A percentile compares a stretch with the other conserved stretches of the same genome.
Evolutionary conservation across 1,140 invertebrate genomes (phyloP).

Genomic region (Onthophagus taurus): DNA sequence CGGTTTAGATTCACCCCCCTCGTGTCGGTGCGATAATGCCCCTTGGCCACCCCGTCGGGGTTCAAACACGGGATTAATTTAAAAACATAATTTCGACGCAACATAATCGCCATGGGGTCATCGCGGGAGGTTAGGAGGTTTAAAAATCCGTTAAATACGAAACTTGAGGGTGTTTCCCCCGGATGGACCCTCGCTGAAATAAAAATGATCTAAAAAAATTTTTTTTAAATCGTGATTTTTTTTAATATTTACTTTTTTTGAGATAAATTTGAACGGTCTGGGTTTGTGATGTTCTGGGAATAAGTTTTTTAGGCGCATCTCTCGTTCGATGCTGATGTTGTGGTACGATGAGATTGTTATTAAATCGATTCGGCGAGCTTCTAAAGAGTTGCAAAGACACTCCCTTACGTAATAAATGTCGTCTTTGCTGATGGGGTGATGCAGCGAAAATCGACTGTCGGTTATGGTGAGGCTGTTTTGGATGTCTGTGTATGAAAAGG

Average conservation of each 20-base stretch:
- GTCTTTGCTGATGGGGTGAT: conserved; percentile 38
- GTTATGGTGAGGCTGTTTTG: conserved; percentile 58
- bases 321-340: conserved; percentile 60
- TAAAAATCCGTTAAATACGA: conserved; percentile 87
- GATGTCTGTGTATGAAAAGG: conserved; percentile 76
- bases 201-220: conserved; percentile 57
- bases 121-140: conserved; percentile 65
- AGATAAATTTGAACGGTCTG: conserved; percentile 61
- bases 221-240: neutral
- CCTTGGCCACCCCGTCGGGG: conserved; percentile 83
- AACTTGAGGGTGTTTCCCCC: conserved; percentile 88
- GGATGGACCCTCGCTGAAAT: conserved; percentile 86
- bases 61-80: conserved; percentile 90
- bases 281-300: conserved; percentile 60
- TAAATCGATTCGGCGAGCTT: conserved; percentile 75
- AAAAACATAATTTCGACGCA: conserved; percentile 77
- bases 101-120: conserved; percentile 59
- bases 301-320: conserved; percentile 62
- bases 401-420: conserved; percentile 83
- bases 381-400: conserved; percentile 70
- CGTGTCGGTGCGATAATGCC: conserved; percentile 84
- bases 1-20: conserved; percentile 84
- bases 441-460: conserved; percentile 48
- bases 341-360: conserved; percentile 80
- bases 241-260: conserved; percentile 52